Percentiles rank a stretch among this genome's conserved stretches.
Conservation (phyloP, 2,797 vertebrate species). For the Typhlichthys eigenmanni region DNA sequence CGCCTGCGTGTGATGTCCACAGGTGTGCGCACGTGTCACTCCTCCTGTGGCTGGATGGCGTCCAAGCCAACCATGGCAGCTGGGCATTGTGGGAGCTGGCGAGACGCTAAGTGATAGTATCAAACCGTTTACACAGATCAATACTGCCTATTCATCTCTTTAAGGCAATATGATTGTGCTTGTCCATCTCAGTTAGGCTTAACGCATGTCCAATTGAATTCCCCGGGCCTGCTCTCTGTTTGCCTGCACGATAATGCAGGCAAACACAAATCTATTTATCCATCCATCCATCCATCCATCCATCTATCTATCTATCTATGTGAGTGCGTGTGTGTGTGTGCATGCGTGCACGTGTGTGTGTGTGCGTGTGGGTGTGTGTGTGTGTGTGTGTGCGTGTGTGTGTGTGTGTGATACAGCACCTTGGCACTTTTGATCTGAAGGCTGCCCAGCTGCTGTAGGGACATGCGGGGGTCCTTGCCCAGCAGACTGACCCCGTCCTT, state of each 20-base stretch:
- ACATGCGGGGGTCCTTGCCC: slow-evolving; percentile 91
- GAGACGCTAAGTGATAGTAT: slow-evolving; percentile 73
- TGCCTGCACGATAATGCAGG: slow-evolving; percentile 10
- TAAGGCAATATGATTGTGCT: slow-evolving; percentile 55
- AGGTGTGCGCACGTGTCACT: slow-evolving; percentile 15
- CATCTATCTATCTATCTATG: too few relatives aligned
- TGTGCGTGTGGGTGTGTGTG: too few relatives aligned
- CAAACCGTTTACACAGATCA: slow-evolving; percentile 74
- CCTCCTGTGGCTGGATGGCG: slow-evolving; percentile 61
- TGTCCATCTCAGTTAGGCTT: slow-evolving; percentile 56
- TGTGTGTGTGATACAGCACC: slow-evolving; percentile 63
- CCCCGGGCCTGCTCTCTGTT: slow-evolving; percentile 29
- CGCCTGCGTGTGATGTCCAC: slow-evolving; percentile 39
- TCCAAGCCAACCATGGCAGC: slow-evolving; percentile 56
- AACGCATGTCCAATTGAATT: slow-evolving; percentile 46
- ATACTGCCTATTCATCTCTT: slow-evolving; percentile 71
- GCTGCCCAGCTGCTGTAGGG: slow-evolving; percentile 91
- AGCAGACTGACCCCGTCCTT: slow-evolving; percentile 95
- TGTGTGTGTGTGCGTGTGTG: background rate
- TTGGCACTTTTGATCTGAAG: slow-evolving; percentile 91
- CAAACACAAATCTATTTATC: background rate
- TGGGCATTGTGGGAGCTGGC: slow-evolving; percentile 59
- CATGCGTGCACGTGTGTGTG: too few relatives aligned
- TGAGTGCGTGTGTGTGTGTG: too few relatives aligned
- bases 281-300: too few relatives aligned